Evolutionary conservation across 2,888 invertebrate species (phyloP), one percentile per base, ranked within the genome.

Genomic region (Drosophila siamana): DNA sequence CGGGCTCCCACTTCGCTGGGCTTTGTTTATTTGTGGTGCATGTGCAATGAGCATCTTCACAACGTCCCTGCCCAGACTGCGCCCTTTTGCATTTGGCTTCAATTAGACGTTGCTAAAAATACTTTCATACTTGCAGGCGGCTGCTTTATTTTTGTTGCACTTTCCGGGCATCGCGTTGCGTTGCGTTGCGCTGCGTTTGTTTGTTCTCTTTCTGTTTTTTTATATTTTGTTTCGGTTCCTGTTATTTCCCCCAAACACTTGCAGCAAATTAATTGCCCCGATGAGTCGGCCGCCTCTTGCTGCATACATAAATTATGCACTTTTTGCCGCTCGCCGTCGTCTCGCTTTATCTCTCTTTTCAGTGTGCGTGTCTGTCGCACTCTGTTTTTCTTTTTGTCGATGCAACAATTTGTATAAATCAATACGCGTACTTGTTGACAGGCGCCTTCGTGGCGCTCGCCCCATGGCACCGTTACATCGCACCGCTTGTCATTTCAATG

Each of bases 341-440:
- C n/a, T 7, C 26, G 24, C 40, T 55, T 9, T 19, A 26, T 54
- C 16, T 54, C 9, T 60, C 8, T 59, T 13, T 41, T 8, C n/a
- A n/a, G n/a, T 43, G 4, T 40, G n/a, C 9, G 7, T 52, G n/a
- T 19, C 19, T 19, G 2, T 19, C 3, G 19, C 22, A n/a, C 24
- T 15, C 7, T 26, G 5, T 6, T 56, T 56, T 11, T 36, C n/a
- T 56, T 43, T 36, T 48, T 60, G 30, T 59, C 50, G 62, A 75
- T 60, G 66, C 78, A 75, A 78, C 76, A 68, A 78, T 84, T 84
- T 74, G 68, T 81, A 76, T 84, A 81, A 81, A 81, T 81, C 80
- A 81, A 81, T 81, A 78, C 40, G 44, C 59, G 74, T 81, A 71
- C 74, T 80, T 66, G 81, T 64, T 76, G 81, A 81, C 85, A 79